A percentile compares a stretch with the other conserved stretches of the same genome.
Evolutionary conservation across 1,140 invertebrate genomes (phyloP).

Genomic region (Drosophila prosaltans): DNA sequence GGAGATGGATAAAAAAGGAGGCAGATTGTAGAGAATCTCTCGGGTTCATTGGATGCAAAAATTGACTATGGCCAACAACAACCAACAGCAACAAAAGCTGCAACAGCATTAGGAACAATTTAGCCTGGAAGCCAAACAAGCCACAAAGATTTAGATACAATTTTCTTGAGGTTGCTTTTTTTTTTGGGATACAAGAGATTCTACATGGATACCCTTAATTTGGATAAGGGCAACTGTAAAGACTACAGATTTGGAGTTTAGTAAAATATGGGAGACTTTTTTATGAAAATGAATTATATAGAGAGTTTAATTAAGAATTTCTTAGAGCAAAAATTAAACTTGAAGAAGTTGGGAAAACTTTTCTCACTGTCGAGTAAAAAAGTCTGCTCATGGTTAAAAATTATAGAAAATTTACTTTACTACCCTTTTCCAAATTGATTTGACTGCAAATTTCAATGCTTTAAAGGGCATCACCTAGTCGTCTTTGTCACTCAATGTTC

Average conservation of each 20-base stretch:
- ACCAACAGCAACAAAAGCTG: constrained; percentile 35
- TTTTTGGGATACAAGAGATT: constrained; percentile 2
- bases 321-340: no score
- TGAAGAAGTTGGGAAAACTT: no score
- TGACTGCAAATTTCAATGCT: no score
- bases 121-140: constrained; percentile 70
- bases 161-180: constrained; percentile 52
- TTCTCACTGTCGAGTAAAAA: no score
- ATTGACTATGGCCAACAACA: constrained; percentile 68
- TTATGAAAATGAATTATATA: no score
- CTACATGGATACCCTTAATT: not conserved
- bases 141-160: constrained; percentile 73
- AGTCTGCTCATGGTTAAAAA: no score
- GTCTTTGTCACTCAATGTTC: not conserved
- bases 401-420: no score
- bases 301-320: no score
- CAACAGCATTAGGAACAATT: constrained; percentile 18
- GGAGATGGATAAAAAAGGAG: not conserved
- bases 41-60: constrained; percentile 77
- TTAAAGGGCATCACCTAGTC: not conserved
- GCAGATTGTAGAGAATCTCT: constrained; percentile 54
- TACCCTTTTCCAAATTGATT: no score
- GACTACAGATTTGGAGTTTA: no score
- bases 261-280: no score
- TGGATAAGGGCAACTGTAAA: not conserved